phyloP scores from a whole-genome alignment of 2,113 vertebrate species.

The Cynopterus brachyotis region DNA sequence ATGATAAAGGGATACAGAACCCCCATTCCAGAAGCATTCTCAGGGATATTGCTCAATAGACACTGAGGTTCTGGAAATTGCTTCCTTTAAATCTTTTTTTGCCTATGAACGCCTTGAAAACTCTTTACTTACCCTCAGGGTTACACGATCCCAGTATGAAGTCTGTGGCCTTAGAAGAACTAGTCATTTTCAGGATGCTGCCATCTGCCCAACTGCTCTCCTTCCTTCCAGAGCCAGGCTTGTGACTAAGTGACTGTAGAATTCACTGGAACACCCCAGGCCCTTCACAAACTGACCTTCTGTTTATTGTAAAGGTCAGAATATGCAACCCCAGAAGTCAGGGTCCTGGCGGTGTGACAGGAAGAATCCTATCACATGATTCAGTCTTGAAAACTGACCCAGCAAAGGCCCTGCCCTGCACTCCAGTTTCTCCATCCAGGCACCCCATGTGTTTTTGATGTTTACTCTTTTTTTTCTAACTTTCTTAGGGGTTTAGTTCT shows the following conservation, averaged over 20 bases:
- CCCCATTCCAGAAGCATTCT: background rate
- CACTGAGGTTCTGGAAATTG: background rate
- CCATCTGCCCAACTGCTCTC: background rate
- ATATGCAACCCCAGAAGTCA: background rate
- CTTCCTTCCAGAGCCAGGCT: background rate
- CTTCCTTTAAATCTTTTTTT: background rate
- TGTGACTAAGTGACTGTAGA: background rate
- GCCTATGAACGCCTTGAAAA: background rate
- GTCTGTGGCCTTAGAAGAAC: background rate
- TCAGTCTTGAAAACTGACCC: background rate
- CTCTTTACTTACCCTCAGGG: background rate
- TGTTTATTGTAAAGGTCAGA: background rate
- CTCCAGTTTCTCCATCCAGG: background rate
- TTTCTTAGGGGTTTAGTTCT: background rate
- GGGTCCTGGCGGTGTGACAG: background rate
- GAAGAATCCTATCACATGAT: background rate
- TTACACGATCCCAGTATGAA: background rate
- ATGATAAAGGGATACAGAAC: background rate
- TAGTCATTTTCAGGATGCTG: background rate
- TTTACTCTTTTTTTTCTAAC: background rate
- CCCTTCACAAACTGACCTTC: background rate
- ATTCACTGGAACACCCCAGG: background rate
- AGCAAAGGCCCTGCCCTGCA: background rate
- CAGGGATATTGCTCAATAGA: background rate
- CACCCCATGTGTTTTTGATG: rapidly evolving